Conservation (phyloP, 2,797 vertebrate genomes). For the Harpagifer antarcticus region DNA sequence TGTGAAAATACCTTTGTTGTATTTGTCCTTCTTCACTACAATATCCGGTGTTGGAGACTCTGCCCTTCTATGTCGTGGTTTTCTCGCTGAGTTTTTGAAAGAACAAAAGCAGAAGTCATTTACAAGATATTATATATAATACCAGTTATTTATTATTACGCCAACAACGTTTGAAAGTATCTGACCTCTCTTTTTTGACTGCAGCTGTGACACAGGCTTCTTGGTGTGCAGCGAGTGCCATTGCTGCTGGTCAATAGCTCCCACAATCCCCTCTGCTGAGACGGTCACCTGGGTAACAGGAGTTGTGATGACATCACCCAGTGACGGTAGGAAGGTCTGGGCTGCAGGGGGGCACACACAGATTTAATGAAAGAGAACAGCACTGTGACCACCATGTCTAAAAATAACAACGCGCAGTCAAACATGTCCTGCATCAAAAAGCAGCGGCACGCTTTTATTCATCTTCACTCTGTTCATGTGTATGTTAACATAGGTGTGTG, state of each 20-base stretch:
- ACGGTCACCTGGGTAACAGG: constrained; percentile 92
- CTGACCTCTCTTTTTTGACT: constrained; percentile 92
- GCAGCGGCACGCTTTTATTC: constrained; percentile 8
- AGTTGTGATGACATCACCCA: constrained; percentile 88
- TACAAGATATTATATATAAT: constrained; percentile 1
- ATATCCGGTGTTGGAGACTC: constrained; percentile 95
- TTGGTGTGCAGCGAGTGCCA: constrained; percentile 81
- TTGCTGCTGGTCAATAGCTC: constrained; percentile 88
- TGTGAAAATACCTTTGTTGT: constrained; percentile 91
- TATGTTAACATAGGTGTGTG: constrained; percentile 4
- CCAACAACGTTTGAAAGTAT: neutral
- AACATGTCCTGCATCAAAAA: constrained; percentile 43
- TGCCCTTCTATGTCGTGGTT: constrained; percentile 87
- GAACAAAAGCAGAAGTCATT: constrained; percentile 3
- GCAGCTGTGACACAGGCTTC: constrained; percentile 84
- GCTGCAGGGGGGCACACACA: constrained; percentile 81
- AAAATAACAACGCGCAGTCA: constrained; percentile 57
- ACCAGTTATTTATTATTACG: neutral
- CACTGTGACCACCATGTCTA: constrained; percentile 43
- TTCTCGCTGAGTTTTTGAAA: constrained; percentile 84
- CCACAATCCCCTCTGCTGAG: constrained; percentile 90
- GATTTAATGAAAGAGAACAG: constrained; percentile 61
- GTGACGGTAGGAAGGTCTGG: constrained; percentile 89
- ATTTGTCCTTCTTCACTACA: constrained; percentile 93
- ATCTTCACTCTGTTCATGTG: constrained; percentile 11